Base-by-base conservation (phyloP, 1,140 invertebrate genomes). In the Drusus annulatus region DNA sequence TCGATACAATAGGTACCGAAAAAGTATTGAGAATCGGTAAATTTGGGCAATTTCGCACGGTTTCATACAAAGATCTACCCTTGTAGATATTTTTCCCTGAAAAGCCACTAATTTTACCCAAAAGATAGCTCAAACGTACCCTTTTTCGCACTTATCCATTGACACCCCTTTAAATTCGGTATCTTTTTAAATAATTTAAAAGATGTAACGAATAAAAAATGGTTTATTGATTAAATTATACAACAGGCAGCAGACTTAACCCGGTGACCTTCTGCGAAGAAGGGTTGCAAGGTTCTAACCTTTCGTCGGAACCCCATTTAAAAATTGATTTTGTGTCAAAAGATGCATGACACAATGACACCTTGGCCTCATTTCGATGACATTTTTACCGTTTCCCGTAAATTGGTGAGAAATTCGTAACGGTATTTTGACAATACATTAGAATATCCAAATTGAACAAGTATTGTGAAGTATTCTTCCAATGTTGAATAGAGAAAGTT, bases 71-170 rank as follows among this genome's bases (percentile, higher is more conserved):
- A 13, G 56, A 21, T 69, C 71, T 36, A 76, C 52, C 56, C 36
- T 21, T 19, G 63, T 19, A 56, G 25, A 51, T 25, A 68, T 63
- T 80, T 80, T 78, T 80, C 62, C 62, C 73, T 81, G 80, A 81
- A 81, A 81, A 81, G 80, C 73, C 80, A 76, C 80, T 81, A 81
- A 81, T 81, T 81, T 81, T 13, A 81, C 62, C 80, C 63, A 71
- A 45, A 60, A 81, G 80, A 81, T 77, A 81, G 50, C 75, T 23
- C 7, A 50, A 8, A 10, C 36, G 8, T 45, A 50, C n/a, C 63
- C 63, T 25, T 76, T 62, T 36, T 17, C 36, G 31, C 54, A 19
- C 21, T 60, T 76, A 56, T 28, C 58, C 25, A 62, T 8, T 45
- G 23, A 25, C 65, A 65, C 75, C 75, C 75, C 65, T 77, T 77